A percentile compares a stretch with the other conserved stretches of the same genome.
Evolutionary conservation across 2,888 invertebrate genomes (phyloP).

Genomic region (Anagyrus pseudococci): DNA sequence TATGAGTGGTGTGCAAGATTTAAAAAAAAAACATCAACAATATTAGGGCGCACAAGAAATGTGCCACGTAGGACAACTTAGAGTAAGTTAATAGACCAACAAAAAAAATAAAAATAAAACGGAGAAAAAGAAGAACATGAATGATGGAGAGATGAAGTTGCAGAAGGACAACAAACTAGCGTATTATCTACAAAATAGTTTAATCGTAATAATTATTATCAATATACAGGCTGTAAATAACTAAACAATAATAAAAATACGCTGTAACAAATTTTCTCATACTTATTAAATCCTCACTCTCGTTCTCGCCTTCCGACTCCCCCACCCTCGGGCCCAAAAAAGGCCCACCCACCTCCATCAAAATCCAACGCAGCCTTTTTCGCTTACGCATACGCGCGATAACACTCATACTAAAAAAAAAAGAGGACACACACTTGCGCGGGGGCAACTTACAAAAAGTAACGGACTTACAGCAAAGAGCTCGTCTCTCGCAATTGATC

Average conservation of each 20-base stretch:
- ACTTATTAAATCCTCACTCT: slow-evolving; percentile 31
- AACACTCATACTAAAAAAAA: slow-evolving; percentile 15
- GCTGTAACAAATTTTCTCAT: slow-evolving; percentile 57
- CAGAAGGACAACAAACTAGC: slow-evolving; percentile 42
- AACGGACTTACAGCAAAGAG: background rate
- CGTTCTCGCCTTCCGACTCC: too few relatives aligned
- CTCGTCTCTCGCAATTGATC: too few relatives aligned
- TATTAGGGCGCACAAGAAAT: slow-evolving; percentile 16
- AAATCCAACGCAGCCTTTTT: slow-evolving; percentile 18
- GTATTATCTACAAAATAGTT: slow-evolving; percentile 62
- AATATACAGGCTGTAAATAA: slow-evolving; percentile 62
- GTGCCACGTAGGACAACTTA: slow-evolving; percentile 23
- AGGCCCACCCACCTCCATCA: too few relatives aligned
- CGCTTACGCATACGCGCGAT: slow-evolving; percentile 9
- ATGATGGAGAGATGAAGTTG: too few relatives aligned
- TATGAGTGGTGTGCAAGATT: slow-evolving; percentile 21
- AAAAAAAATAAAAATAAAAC: slow-evolving; percentile 15
- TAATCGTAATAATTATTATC: slow-evolving; percentile 59
- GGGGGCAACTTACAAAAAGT: too few relatives aligned
- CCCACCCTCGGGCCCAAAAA: too few relatives aligned
- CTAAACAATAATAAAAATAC: slow-evolving; percentile 61
- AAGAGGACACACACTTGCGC: background rate
- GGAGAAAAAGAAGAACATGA: background rate
- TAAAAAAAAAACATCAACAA: slow-evolving; percentile 10
- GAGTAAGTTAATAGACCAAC: slow-evolving; percentile 29